Evolutionary conservation across 2,797 vertebrate genomes (phyloP).

Genomic region (Knipowitschia caucasica): DNA sequence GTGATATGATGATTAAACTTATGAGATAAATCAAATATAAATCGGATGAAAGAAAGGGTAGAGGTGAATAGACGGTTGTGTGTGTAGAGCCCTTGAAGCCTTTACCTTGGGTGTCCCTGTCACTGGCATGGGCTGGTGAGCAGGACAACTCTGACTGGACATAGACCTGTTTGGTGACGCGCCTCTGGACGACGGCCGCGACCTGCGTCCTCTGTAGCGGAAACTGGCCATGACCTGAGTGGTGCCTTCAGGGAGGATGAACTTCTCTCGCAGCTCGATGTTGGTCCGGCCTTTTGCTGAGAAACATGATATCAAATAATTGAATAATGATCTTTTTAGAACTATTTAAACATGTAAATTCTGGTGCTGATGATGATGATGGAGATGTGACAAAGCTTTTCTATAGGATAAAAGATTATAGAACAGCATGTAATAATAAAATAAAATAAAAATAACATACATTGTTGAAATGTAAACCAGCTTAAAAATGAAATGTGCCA

Average conservation of each 20-base stretch:
- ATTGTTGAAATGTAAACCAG: no score
- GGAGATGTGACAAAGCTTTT: conserved; percentile 3
- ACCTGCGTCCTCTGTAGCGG: conserved; percentile 90
- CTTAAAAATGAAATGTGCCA: no score
- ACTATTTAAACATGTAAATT: not conserved
- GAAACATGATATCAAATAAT: conserved; percentile 13
- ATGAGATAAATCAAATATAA: conserved; percentile 32
- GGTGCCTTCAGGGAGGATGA: conserved; percentile 93
- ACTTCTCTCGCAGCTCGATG: conserved; percentile 94
- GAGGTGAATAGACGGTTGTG: conserved; percentile 10
- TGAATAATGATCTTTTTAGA: conserved; percentile 27
- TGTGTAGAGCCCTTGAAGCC: not conserved
- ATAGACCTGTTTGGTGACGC: conserved; percentile 93
- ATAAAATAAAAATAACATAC: not conserved
- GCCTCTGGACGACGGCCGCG: conserved; percentile 90
- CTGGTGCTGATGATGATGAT: conserved; percentile 12
- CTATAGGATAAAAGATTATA: conserved; percentile 16
- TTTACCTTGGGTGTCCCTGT: conserved; percentile 86
- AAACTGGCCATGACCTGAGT: conserved; percentile 96
- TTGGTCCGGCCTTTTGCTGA: conserved; percentile 97
- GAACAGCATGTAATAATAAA: conserved; percentile 15
- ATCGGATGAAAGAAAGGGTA: conserved; percentile 4
- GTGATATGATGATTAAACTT: conserved; percentile 30
- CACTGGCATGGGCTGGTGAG: conserved; percentile 30
- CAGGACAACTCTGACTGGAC: conserved; percentile 86